phyloP scores from a whole-genome alignment of 2,888 invertebrate genomes.

The Ophonus ardosiacus region DNA sequence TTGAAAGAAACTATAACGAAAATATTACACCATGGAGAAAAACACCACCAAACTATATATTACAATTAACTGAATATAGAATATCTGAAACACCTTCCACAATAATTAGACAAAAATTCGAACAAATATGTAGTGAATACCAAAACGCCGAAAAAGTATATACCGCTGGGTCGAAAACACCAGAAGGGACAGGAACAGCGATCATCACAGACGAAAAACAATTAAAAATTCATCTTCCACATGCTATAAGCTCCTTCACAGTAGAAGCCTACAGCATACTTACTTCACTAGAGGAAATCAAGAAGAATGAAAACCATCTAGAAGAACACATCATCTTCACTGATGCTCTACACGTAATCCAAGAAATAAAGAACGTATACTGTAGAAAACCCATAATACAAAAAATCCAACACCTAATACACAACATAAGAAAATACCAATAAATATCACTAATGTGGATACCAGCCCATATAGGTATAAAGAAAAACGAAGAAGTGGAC shows the following conservation, averaged over 20 bases:
- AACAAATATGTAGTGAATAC: background rate
- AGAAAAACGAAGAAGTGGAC: background rate
- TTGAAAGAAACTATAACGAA: background rate
- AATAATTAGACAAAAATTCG: conserved; percentile 23
- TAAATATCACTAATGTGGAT: background rate
- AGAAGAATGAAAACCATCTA: background rate
- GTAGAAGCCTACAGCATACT: background rate
- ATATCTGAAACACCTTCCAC: conserved; percentile 17
- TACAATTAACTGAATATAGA: background rate
- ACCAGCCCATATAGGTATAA: conserved; percentile 10
- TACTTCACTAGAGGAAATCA: background rate
- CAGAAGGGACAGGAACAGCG: background rate
- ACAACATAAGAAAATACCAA: background rate
- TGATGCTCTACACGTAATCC: background rate
- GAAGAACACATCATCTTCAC: background rate
- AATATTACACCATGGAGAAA: background rate
- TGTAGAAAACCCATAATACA: background rate
- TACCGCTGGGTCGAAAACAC: background rate
- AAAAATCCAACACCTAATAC: conserved; percentile 1
- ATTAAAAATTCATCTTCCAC: background rate
- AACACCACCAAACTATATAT: background rate
- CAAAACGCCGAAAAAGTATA: background rate
- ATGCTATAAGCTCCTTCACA: background rate
- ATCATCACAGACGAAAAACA: background rate
- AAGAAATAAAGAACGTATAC: background rate